These are phyloP conservation scores for Halocaridina rubra DNA, from an alignment of 2,888 invertebrate genomes.

Conservation along the genomic window DNA sequence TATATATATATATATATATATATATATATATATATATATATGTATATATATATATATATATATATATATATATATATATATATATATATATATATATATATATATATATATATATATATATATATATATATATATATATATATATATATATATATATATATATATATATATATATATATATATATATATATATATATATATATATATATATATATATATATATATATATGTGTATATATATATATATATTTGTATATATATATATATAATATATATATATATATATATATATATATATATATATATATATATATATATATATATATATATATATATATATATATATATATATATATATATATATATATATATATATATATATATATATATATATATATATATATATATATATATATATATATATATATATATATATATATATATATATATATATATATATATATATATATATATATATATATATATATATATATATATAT, in stretches of 20 bases:
- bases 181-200: neutral
- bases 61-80: slow-evolving; percentile 1
- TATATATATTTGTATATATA: neutral
- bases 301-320: neutral
- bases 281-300: neutral
- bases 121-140: neutral
- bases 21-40: neutral
- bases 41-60: neutral
- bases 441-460: no score
- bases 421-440: neutral
- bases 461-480: no score
- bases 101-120: slow-evolving; percentile 19
- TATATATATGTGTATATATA: neutral
- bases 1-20: neutral
- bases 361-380: neutral
- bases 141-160: neutral
- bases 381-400: neutral
- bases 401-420: neutral
- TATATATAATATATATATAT: neutral
- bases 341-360: neutral
- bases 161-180: slow-evolving; percentile 11
- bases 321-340: neutral
- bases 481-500: no score
- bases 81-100: slow-evolving; percentile 11
- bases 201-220: neutral